These are phyloP conservation scores for Semicossyphus pulcher DNA, from an alignment of 2,113 vertebrate genomes.

Conservation along the genomic window DNA sequence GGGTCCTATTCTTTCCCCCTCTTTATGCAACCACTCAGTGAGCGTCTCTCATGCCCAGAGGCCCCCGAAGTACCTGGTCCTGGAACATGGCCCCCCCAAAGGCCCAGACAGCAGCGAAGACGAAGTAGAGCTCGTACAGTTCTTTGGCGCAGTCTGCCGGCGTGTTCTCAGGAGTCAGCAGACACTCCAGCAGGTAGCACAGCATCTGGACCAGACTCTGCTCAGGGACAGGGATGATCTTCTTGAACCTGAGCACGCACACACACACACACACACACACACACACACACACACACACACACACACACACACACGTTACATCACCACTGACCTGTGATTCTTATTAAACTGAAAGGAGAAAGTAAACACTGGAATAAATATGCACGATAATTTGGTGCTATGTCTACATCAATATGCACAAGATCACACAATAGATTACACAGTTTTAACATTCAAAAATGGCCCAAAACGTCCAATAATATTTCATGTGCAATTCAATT, in stretches of 20 bases:
- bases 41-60: constrained; percentile 7
- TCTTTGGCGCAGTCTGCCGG: constrained; percentile 91
- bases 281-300: constrained; percentile 34
- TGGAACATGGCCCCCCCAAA: constrained; percentile 93
- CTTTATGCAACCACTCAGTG: constrained; percentile 43
- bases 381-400: too few species aligned
- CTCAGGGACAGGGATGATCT: constrained; percentile 92
- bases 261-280: constrained; percentile 34
- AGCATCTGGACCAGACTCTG: constrained; percentile 94
- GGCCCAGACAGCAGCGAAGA: constrained; percentile 94
- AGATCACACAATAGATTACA: too few species aligned
- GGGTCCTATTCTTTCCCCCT: not conserved
- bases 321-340: not conserved
- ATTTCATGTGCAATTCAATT: too few species aligned
- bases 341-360: not conserved
- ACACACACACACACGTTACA: constrained; percentile 26
- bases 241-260: constrained; percentile 90
- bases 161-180: constrained; percentile 89
- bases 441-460: too few species aligned
- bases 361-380: not conserved
- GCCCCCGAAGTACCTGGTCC: constrained; percentile 88
- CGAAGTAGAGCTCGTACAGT: constrained; percentile 95
- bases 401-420: too few species aligned
- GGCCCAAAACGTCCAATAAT: too few species aligned
- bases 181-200: constrained; percentile 92